These are phyloP conservation scores for Hyphantria cunea DNA, from an alignment of 1,140 invertebrate species.

Conservation along the genomic window DNA sequence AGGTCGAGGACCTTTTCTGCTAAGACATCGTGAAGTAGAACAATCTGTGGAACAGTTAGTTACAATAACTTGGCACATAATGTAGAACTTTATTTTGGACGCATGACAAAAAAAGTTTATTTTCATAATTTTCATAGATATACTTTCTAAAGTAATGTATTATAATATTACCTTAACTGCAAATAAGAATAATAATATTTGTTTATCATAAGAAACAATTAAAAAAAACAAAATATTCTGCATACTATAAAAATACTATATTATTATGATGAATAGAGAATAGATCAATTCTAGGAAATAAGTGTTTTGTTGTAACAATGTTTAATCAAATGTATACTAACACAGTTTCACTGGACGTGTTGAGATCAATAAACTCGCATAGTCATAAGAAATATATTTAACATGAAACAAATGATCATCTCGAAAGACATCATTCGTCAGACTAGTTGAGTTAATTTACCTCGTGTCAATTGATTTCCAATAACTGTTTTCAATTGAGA, in stretches of 20 bases:
- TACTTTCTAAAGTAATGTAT: too few species aligned
- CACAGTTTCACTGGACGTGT: conserved; percentile 3
- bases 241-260: too few species aligned
- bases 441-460: conserved; percentile 58
- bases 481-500: conserved; percentile 78
- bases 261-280: too few species aligned
- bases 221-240: too few species aligned
- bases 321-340: too few species aligned
- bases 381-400: background rate
- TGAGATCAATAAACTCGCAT: conserved; percentile 7
- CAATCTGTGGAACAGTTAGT: background rate
- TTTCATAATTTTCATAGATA: too few species aligned
- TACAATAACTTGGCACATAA: background rate
- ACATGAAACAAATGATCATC: conserved; percentile 22
- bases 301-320: too few species aligned
- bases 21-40: background rate
- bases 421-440: conserved; percentile 45
- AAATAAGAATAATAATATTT: too few species aligned
- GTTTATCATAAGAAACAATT: too few species aligned
- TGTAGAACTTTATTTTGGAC: background rate
- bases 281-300: too few species aligned
- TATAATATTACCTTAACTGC: too few species aligned
- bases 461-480: conserved; percentile 78
- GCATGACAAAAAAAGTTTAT: too few species aligned
- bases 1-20: background rate